phyloP scores from a whole-genome alignment of 53 echinoderm and acorn worm genomes.

The Apostichopus leukothele region DNA sequence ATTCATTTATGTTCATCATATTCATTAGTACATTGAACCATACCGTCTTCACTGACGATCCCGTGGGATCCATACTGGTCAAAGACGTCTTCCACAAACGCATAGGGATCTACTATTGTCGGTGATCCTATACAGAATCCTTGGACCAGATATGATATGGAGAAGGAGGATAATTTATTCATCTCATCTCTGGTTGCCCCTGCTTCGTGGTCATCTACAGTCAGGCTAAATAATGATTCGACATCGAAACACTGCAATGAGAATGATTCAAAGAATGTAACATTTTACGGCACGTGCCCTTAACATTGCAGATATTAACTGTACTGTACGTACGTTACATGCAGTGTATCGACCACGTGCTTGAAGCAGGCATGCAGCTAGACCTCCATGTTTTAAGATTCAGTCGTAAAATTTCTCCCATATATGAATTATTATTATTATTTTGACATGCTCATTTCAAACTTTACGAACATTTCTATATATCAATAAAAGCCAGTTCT shows the following conservation, averaged over 20 bases:
- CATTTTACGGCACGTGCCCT: no score
- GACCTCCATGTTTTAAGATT: no score
- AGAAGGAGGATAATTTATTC: slow-evolving; percentile 47
- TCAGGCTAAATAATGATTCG: slow-evolving; percentile 57
- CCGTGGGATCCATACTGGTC: slow-evolving; percentile 52
- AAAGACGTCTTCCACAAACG: slow-evolving; percentile 69
- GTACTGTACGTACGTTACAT: no score
- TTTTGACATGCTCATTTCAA: no score
- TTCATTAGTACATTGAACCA: not conserved
- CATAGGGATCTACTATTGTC: slow-evolving; percentile 53
- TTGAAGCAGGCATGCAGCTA: no score
- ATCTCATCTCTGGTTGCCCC: slow-evolving; percentile 66
- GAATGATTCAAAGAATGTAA: not conserved
- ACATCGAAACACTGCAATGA: slow-evolving; percentile 69
- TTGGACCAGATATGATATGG: slow-evolving; percentile 60
- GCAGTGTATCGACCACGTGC: no score
- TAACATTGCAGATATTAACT: no score
- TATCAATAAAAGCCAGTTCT: no score
- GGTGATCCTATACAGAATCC: slow-evolving; percentile 84
- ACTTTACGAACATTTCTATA: no score
- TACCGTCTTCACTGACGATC: slow-evolving; percentile 69
- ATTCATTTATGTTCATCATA: no score
- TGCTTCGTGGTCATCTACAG: slow-evolving; percentile 62
- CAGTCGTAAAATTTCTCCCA: no score
- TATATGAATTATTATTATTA: no score